Base-by-base conservation (phyloP, 2,797 vertebrate genomes). In the Acomys russatus region DNA sequence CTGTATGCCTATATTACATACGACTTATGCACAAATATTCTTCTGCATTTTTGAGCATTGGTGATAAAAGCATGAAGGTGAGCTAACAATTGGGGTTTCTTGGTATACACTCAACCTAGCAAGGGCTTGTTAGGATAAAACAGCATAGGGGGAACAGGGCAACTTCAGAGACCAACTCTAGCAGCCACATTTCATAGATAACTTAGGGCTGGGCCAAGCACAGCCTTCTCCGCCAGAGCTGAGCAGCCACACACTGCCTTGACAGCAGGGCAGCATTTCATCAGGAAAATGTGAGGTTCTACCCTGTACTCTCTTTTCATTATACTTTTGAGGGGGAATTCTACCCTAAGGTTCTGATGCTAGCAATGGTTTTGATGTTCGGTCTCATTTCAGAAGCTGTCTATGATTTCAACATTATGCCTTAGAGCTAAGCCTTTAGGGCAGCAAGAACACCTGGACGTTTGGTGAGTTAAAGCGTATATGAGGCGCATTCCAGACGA, bases 21-120 rank as follows among this genome's bases (percentile, higher is more conserved):
- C 22, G 49, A 22, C 20, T 86, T 85, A 77, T 61, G 25, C 49
- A 80, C 3, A 73, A 71, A 78, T 68, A 6, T 15, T 87, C 49
- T 71, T 35, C 66, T 70, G 20, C 17, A 6, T 86, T 54, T 54
- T 22, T 30, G 33, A 22, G 44, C 10, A 23, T 49, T 66, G 28
- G 33, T 51, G 23, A 17, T 11, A 51, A 49, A 84, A 33, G 18
- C 17, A 22, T 9, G 11, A 0, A 11, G 28, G 0, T 14, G 2
- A 90, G 9, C 11, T 25, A 63, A 0, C 25, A 20, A 66, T 18
- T 38, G 14, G 25, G 20, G 2, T 76, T 66, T 74, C 3, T 38
- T 77, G 79, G n/a, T 30, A 9, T 35, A 77, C n/a, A 14, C 23
- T 94, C 64, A 82, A 25, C 23, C 30, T 54, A 78, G 17, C 30